These are phyloP conservation scores for Phortica magna DNA, from an alignment of 2,888 invertebrate genomes.

Conservation along the genomic window DNA sequence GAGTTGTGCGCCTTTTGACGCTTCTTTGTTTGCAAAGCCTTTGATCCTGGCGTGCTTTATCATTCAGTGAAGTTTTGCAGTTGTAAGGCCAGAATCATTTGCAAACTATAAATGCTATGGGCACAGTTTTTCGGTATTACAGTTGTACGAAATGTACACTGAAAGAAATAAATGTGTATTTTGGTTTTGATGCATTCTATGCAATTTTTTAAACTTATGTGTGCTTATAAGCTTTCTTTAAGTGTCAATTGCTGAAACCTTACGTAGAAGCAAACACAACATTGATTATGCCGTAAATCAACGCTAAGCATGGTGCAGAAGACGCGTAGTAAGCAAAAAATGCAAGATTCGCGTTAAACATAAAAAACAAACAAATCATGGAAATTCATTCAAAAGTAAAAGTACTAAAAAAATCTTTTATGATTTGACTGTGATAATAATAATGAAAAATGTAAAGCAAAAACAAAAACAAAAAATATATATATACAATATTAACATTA, in stretches of 20 bases:
- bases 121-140: too few relatives aligned
- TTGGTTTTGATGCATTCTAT: too few relatives aligned
- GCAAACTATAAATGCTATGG: too few relatives aligned
- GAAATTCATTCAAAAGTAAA: constrained; percentile 73
- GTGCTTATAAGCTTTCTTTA: background rate
- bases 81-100: too few relatives aligned
- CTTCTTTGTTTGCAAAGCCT: too few relatives aligned
- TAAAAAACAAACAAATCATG: constrained; percentile 52
- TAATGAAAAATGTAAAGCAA: constrained; percentile 68
- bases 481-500: constrained; percentile 61
- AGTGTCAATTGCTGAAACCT: background rate
- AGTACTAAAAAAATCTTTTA: constrained; percentile 75
- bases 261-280: background rate
- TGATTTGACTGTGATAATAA: constrained; percentile 78
- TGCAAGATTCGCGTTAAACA: background rate
- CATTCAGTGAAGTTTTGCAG: too few relatives aligned
- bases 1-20: too few relatives aligned
- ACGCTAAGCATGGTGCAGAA: background rate
- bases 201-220: background rate
- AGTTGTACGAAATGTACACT: too few relatives aligned
- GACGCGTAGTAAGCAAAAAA: background rate
- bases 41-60: too few relatives aligned
- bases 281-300: background rate
- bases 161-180: too few relatives aligned
- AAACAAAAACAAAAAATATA: constrained; percentile 41